Evolutionary conservation across 2,888 invertebrate species (phyloP).

Genomic region (Strigamia maritima): DNA sequence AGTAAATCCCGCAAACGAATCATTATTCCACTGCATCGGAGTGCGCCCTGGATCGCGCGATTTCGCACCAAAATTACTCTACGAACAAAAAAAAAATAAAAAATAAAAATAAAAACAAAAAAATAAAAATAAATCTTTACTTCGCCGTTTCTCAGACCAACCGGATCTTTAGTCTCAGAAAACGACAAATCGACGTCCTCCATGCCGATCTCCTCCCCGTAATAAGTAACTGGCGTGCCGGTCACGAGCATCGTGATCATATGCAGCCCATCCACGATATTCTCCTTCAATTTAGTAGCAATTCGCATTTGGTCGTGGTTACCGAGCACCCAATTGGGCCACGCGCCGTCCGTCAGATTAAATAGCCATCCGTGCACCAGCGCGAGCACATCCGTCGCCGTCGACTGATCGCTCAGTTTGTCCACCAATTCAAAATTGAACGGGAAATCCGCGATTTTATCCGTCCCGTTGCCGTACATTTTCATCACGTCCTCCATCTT

Average conservation of each 20-base stretch:
- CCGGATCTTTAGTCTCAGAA: not conserved
- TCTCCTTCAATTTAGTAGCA: constrained; percentile 60
- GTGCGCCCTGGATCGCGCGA: constrained; percentile 57
- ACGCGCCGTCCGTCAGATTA: not conserved
- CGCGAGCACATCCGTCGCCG: not conserved
- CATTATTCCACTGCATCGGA: constrained; percentile 73
- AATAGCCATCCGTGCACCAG: not conserved
- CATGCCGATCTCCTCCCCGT: constrained; percentile 41
- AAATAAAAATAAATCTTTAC: not conserved
- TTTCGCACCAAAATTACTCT: not conserved
- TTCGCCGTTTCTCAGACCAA: not conserved
- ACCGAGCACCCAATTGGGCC: constrained; percentile 38
- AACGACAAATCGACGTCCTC: not conserved
- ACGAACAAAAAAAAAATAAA: not conserved
- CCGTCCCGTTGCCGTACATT: constrained; percentile 62
- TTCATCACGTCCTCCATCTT: constrained; percentile 60
- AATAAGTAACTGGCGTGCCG: constrained; percentile 59
- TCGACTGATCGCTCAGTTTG: constrained; percentile 42
- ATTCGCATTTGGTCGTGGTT: constrained; percentile 49
- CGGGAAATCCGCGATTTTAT: constrained; percentile 67
- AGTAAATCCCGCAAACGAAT: constrained; percentile 55
- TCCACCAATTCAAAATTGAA: constrained; percentile 74
- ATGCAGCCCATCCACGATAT: constrained; percentile 69
- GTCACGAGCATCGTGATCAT: constrained; percentile 77
- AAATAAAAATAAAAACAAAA: not conserved